Evolutionary conservation across 2,888 invertebrate species (phyloP).

Genomic region (Polietes domitor): DNA sequence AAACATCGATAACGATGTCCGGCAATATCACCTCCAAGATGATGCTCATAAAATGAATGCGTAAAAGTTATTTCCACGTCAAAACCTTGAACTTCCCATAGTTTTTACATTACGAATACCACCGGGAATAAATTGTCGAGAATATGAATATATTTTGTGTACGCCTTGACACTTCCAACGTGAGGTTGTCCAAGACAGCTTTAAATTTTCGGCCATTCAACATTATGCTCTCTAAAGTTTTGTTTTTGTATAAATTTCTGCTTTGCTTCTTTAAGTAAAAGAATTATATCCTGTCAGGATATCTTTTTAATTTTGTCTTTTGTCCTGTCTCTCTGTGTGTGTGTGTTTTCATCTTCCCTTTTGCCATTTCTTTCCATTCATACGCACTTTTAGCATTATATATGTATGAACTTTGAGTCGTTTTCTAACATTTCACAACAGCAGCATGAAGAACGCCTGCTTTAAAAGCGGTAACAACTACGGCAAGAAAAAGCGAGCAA

Average conservation of each 20-base stretch:
- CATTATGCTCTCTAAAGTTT: slow-evolving; percentile 9
- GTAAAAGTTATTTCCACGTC: too few relatives aligned
- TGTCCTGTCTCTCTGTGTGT: background rate
- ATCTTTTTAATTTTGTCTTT: slow-evolving; percentile 28
- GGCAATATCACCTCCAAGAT: too few relatives aligned
- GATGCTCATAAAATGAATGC: too few relatives aligned
- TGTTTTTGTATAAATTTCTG: background rate
- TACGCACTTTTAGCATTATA: slow-evolving; percentile 37
- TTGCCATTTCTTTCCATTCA: slow-evolving; percentile 18
- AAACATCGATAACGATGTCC: too few relatives aligned
- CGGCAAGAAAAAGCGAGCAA: background rate
- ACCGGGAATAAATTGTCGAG: too few relatives aligned
- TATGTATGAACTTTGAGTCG: background rate
- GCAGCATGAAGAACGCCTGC: background rate
- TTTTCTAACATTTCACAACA: background rate
- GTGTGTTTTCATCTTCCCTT: background rate
- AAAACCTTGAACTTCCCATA: too few relatives aligned
- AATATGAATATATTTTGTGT: too few relatives aligned
- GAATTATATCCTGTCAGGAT: slow-evolving; percentile 32
- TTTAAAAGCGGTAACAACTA: background rate
- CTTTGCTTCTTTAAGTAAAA: background rate
- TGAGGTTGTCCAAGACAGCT: slow-evolving; percentile 7
- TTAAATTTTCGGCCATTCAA: background rate
- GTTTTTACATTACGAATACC: too few relatives aligned
- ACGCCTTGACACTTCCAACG: background rate